These are phyloP conservation scores for Drosophila leonis DNA, from an alignment of 2,888 invertebrate genomes.

Conservation along the genomic window DNA sequence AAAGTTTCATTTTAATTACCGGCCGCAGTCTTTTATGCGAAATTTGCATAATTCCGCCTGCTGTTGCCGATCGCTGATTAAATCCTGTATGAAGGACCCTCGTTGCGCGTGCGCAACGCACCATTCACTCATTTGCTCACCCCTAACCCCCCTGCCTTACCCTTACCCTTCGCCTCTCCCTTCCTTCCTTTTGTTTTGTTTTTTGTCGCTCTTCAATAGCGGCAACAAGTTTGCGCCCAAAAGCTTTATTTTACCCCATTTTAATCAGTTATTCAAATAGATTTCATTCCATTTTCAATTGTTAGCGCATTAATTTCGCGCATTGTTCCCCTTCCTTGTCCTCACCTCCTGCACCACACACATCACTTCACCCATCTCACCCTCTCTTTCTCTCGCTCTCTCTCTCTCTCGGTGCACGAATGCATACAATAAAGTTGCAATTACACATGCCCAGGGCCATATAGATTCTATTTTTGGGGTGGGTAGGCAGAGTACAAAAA, in stretches of 20 bases:
- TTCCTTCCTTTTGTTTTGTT: too few relatives aligned
- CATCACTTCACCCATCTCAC: not conserved
- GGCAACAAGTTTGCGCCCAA: slow-evolving; percentile 18
- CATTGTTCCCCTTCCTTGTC: slow-evolving; percentile 28
- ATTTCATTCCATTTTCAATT: slow-evolving; percentile 64
- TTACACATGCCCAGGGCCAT: slow-evolving; percentile 25
- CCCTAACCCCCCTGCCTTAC: slow-evolving; percentile 4
- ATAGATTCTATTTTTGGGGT: slow-evolving; percentile 24
- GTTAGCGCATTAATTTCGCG: slow-evolving; percentile 60
- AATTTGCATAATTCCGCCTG: slow-evolving; percentile 66
- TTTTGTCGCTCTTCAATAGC: not conserved
- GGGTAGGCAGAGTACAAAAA: slow-evolving; percentile 10
- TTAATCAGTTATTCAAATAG: slow-evolving; percentile 77
- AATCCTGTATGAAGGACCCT: slow-evolving; percentile 63
- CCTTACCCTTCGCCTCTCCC: slow-evolving; percentile 7
- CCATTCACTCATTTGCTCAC: slow-evolving; percentile 9
- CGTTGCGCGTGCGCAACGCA: slow-evolving; percentile 57
- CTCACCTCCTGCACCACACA: slow-evolving; percentile 3
- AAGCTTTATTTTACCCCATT: slow-evolving; percentile 26
- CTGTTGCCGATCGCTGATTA: slow-evolving; percentile 46
- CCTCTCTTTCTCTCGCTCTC: too few relatives aligned
- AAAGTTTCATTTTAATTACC: slow-evolving; percentile 58
- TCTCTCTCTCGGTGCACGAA: not conserved
- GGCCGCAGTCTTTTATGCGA: slow-evolving; percentile 29
- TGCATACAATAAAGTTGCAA: slow-evolving; percentile 37